Conservation (phyloP, 2,113 vertebrate species). For the Mesitornis unicolor region DNA sequence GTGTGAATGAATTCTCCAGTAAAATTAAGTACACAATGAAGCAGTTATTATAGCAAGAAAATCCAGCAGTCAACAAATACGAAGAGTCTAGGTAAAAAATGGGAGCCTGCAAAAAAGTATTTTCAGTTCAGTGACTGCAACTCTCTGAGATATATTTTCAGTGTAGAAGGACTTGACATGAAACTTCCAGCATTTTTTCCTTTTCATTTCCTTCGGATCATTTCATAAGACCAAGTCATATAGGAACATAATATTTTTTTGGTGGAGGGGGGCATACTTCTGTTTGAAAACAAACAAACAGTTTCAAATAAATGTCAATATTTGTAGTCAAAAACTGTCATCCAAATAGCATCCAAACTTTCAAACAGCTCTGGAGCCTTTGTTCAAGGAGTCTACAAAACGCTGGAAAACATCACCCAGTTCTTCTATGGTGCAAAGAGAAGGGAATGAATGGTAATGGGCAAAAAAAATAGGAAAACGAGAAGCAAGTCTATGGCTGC, state of each 20-base stretch:
- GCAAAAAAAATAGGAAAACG: background rate
- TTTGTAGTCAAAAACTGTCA: background rate
- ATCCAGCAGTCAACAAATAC: background rate
- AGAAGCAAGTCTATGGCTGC: background rate
- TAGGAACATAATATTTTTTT: background rate
- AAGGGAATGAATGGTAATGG: background rate
- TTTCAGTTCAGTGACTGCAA: background rate
- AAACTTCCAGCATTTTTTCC: background rate
- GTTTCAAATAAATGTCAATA: background rate
- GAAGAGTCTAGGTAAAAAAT: background rate
- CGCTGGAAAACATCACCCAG: background rate
- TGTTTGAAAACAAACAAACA: background rate
- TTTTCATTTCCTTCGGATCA: background rate
- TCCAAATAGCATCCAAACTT: background rate
- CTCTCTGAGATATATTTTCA: background rate
- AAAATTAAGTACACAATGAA: background rate
- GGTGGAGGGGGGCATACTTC: accelerated
- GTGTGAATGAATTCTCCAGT: background rate
- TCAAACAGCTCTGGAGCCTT: background rate
- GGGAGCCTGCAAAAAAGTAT: background rate
- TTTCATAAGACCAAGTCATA: background rate
- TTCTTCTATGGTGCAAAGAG: background rate
- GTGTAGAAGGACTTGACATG: background rate
- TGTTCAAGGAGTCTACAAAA: background rate
- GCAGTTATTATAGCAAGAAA: background rate